Evolutionary conservation across 2,888 invertebrate species (phyloP).

Genomic region (Abrostola triplasia): DNA sequence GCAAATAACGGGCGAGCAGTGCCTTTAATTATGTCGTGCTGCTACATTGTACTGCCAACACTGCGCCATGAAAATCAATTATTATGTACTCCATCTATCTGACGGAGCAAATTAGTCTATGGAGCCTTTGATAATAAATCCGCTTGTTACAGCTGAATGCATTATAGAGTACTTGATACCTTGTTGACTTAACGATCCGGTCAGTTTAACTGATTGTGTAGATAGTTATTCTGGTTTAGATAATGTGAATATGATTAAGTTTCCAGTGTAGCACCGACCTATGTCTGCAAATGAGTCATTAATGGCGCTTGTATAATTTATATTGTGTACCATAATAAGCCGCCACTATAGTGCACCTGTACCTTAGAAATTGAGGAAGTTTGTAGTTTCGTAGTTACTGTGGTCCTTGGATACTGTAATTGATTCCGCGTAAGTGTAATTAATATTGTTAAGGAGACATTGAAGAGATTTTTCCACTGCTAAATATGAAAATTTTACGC

Average conservation of each 20-base stretch:
- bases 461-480: too few relatives aligned
- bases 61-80: constrained; percentile 56
- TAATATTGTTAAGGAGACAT: too few relatives aligned
- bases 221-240: constrained; percentile 34
- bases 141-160: constrained; percentile 46
- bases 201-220: constrained; percentile 32
- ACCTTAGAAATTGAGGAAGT: constrained; percentile 42
- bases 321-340: constrained; percentile 18
- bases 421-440: not conserved
- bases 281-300: constrained; percentile 42
- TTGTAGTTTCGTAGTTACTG: constrained; percentile 7
- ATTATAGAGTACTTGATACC: constrained; percentile 46
- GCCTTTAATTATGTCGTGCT: constrained; percentile 51
- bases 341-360: constrained; percentile 31
- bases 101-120: constrained; percentile 50
- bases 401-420: constrained; percentile 9
- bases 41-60: constrained; percentile 41
- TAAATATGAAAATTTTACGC: too few relatives aligned
- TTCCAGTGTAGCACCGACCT: constrained; percentile 27
- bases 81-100: constrained; percentile 41
- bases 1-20: constrained; percentile 48
- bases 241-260: constrained; percentile 47
- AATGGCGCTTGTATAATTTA: constrained; percentile 40
- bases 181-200: constrained; percentile 42
- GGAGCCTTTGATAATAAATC: constrained; percentile 45